A percentile compares a stretch with the other conserved stretches of the same genome.
These are phyloP conservation scores for Andrena bucephala DNA, from an alignment of 2,888 invertebrate genomes.

Conservation along the genomic window DNA sequence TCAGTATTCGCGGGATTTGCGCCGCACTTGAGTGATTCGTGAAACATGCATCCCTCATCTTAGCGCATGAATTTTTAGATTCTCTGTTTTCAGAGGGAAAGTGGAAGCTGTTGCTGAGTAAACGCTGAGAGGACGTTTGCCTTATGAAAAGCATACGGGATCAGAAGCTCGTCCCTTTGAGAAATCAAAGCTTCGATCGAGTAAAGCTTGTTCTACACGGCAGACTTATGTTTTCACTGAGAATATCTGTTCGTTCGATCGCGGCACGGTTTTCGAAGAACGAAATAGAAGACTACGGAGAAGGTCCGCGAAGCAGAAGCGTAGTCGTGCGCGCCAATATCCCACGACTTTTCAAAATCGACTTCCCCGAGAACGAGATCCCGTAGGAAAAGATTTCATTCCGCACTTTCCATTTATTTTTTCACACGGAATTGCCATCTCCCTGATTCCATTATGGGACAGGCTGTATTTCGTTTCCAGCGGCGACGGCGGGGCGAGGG, in stretches of 20 bases:
- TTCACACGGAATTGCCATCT: neutral
- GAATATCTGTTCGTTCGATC: neutral
- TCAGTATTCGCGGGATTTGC: neutral
- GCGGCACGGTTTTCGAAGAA: neutral
- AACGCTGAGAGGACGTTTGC: neutral
- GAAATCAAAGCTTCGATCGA: no score
- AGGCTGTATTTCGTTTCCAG: neutral
- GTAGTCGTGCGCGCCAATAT: neutral
- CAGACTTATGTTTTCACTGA: neutral
- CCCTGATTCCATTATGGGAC: constrained; percentile 2
- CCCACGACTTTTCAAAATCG: constrained; percentile 5
- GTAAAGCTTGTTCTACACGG: neutral
- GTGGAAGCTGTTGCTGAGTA: no score
- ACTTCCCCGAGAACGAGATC: neutral
- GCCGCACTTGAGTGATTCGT: no score
- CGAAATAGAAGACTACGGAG: neutral
- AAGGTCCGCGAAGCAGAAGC: neutral
- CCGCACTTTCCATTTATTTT: constrained; percentile 4
- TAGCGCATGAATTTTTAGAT: no score
- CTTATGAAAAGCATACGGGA: neutral
- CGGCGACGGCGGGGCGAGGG: neutral
- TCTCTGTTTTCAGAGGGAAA: no score
- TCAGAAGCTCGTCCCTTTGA: neutral
- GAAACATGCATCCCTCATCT: no score
- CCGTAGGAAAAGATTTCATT: neutral